These are phyloP conservation scores for Mythimna lalbum DNA, from an alignment of 2,888 invertebrate species.

Conservation along the genomic window DNA sequence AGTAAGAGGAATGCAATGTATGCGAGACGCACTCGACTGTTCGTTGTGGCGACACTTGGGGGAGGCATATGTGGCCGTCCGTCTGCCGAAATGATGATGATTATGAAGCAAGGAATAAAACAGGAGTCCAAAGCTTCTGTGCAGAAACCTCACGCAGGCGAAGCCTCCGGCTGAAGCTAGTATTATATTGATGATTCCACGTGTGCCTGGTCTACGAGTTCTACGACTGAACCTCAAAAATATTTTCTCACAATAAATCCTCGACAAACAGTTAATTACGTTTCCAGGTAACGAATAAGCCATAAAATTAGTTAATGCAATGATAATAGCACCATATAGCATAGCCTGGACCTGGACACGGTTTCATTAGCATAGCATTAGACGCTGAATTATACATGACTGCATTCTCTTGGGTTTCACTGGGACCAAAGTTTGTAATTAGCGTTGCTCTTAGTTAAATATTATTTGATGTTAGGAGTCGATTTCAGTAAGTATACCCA, in stretches of 20 bases:
- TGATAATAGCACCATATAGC: conserved; percentile 16
- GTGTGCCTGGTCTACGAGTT: too few species aligned
- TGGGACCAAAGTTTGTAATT: conserved; percentile 1
- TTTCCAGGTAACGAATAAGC: conserved; percentile 31
- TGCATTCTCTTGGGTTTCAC: background rate
- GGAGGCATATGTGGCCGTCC: too few species aligned
- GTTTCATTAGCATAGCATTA: conserved; percentile 32
- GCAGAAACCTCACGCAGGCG: too few species aligned
- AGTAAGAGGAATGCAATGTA: too few species aligned
- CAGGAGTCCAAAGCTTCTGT: too few species aligned
- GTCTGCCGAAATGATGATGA: too few species aligned
- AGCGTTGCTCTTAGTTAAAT: background rate
- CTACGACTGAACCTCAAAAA: background rate
- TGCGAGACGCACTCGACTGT: too few species aligned
- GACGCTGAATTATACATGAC: conserved; percentile 28
- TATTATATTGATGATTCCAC: too few species aligned
- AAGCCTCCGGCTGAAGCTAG: too few species aligned
- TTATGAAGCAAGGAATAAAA: too few species aligned
- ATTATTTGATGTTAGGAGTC: background rate
- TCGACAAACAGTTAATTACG: background rate
- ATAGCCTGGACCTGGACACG: conserved; percentile 15
- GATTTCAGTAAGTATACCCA: too few species aligned
- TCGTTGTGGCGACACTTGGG: too few species aligned
- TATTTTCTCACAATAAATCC: conserved; percentile 19
- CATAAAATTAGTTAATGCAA: conserved; percentile 35